These are phyloP conservation scores for Thalassarche chlororhynchos DNA, from an alignment of 2,113 vertebrate genomes.

Conservation along the genomic window DNA sequence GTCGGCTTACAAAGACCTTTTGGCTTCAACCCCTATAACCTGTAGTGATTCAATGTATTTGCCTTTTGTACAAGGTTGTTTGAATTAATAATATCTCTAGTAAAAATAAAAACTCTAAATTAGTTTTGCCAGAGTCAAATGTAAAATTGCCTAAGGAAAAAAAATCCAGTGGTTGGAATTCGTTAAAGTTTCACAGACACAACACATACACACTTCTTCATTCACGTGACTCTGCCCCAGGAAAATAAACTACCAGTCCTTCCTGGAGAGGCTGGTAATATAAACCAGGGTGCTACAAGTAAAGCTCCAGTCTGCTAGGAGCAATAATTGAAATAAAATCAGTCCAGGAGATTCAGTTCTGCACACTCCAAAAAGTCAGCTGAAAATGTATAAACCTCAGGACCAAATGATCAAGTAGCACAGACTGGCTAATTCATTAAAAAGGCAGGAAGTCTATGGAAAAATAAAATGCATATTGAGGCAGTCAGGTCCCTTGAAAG, in stretches of 20 bases:
- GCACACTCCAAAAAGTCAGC: conserved; percentile 37
- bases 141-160: conserved; percentile 29
- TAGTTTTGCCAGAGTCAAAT: neutral
- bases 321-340: conserved; percentile 16
- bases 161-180: neutral
- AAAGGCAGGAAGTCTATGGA: neutral
- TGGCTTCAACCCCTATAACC: conserved; percentile 32
- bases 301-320: conserved; percentile 29
- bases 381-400: conserved; percentile 27
- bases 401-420: neutral
- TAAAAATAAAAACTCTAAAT: conserved; percentile 61
- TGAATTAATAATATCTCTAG: conserved; percentile 21
- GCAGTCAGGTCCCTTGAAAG: neutral
- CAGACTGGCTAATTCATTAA: neutral
- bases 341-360: conserved; percentile 26
- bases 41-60: neutral
- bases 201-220: neutral
- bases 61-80: conserved; percentile 9
- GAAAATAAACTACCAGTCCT: conserved; percentile 38
- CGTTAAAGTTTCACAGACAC: neutral
- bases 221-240: neutral
- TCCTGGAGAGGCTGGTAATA: conserved; percentile 25
- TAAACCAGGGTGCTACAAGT: conserved; percentile 50
- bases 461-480: neutral
- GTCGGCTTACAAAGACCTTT: conserved; percentile 46